phyloP scores from a whole-genome alignment of 2,888 invertebrate genomes.

The Empis stercorea region DNA sequence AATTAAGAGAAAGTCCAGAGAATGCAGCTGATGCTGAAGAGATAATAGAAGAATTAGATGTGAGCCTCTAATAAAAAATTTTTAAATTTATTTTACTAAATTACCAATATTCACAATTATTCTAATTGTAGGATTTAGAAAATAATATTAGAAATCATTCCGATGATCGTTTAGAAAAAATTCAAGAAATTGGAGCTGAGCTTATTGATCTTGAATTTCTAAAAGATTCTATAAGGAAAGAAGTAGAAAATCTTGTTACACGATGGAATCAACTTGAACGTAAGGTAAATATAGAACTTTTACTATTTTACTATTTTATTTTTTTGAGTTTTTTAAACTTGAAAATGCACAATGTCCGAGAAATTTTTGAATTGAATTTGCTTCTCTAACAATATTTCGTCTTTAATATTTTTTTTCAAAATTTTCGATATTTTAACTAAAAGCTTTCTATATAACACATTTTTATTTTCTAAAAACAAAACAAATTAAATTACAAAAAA shows the following conservation, averaged over 20 bases:
- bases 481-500: neutral
- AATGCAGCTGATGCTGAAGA: constrained; percentile 81
- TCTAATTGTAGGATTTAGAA: constrained; percentile 57
- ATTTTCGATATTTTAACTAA: too few species aligned
- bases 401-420: too few species aligned
- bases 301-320: too few species aligned
- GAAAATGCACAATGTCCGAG: too few species aligned
- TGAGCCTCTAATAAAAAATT: constrained; percentile 42
- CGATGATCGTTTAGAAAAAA: constrained; percentile 54
- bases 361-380: too few species aligned
- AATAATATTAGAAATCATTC: constrained; percentile 65
- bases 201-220: constrained; percentile 64
- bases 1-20: constrained; percentile 54
- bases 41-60: constrained; percentile 79
- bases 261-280: constrained; percentile 56
- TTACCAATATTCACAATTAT: too few species aligned
- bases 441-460: too few species aligned
- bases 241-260: constrained; percentile 48
- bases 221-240: constrained; percentile 50
- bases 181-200: constrained; percentile 61
- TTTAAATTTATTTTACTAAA: neutral
- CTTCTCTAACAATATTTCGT: too few species aligned
- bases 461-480: neutral
- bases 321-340: too few species aligned
- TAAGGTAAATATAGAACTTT: constrained; percentile 39